Base-by-base conservation (phyloP, 2,888 invertebrate species). In the Oligia strigilis region DNA sequence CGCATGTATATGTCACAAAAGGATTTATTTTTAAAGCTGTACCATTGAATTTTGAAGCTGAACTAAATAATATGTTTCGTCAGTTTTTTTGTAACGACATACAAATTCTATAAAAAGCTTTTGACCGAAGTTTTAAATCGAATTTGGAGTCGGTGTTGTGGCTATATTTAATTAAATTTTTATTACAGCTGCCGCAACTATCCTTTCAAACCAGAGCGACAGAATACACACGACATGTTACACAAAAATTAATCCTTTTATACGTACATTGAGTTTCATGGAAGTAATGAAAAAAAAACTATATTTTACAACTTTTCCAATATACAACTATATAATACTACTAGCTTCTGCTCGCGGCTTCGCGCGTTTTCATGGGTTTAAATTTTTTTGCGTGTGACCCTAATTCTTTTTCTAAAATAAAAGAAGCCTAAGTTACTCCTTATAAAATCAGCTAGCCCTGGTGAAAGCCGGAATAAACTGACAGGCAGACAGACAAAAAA, bases 151-250 rank as follows among this genome's bases (percentile, higher is more conserved):
- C 81, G 58, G 80, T 70, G 78, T 82, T 82, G 80, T 85, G 79
- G 73, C 67, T 84, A 67, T 83, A 85, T 89, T 83, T 70, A 78
- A 84, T 89, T 82, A 69, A 64, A 75, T 86, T 85, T 77, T 83
- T 81, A 80, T 84, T 78, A 81, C 46, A 75, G 78, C 67, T 71
- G 36, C 55, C 64, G 62, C 73, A 82, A 70, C 29, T 81, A 80
- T 71, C 49, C 74, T 29, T 73, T 13, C 67, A 62, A 77, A 77
- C 69, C 72, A 43, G 58, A 40, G 43, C 43, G 52, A 77, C 58
- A n/a, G 78, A 83, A 75, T 78, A 66, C 58, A 69, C 72, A 69
- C 66, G 14, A 46, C 23, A 46, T 75, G 52, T 75, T 36, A 75
- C 64, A 75, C 43, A 72, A 69, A 52, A 80, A 29, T 29, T 0